A percentile compares a stretch with the other conserved stretches of the same genome.
These are phyloP conservation scores for Notarius quadriscutis DNA, from an alignment of 2,113 vertebrate genomes.

Conservation along the genomic window DNA sequence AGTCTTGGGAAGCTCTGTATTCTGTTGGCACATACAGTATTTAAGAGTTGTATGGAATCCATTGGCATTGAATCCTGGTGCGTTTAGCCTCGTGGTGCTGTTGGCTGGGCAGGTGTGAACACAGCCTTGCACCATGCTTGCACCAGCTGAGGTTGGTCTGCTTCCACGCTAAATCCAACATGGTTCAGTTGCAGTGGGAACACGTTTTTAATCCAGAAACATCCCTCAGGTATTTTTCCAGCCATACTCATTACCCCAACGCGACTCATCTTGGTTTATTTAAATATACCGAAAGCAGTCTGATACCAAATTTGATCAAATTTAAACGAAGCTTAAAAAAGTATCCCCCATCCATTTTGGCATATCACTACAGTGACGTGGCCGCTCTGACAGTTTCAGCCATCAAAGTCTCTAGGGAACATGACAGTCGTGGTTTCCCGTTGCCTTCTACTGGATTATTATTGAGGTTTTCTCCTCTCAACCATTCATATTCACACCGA, in stretches of 20 bases:
- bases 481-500: too few species aligned
- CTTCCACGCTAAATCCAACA: neutral
- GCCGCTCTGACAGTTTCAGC: too few species aligned
- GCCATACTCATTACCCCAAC: neutral
- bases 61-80: neutral
- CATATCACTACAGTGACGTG: too few species aligned
- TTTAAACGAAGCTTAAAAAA: neutral
- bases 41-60: neutral
- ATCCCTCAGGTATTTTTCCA: neutral
- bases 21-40: too few species aligned
- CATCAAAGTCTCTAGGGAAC: too few species aligned
- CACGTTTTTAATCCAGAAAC: neutral
- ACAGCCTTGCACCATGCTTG: neutral
- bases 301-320: neutral
- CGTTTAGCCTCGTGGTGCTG: neutral
- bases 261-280: neutral
- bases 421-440: too few species aligned
- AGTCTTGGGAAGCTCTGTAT: neutral
- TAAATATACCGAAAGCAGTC: neutral
- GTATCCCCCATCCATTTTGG: too few species aligned
- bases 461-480: too few species aligned
- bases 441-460: too few species aligned
- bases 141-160: neutral
- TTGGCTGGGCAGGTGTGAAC: neutral
- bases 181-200: neutral